These are phyloP conservation scores for Drosophila limbata DNA, from an alignment of 2,888 invertebrate genomes.

Conservation along the genomic window DNA sequence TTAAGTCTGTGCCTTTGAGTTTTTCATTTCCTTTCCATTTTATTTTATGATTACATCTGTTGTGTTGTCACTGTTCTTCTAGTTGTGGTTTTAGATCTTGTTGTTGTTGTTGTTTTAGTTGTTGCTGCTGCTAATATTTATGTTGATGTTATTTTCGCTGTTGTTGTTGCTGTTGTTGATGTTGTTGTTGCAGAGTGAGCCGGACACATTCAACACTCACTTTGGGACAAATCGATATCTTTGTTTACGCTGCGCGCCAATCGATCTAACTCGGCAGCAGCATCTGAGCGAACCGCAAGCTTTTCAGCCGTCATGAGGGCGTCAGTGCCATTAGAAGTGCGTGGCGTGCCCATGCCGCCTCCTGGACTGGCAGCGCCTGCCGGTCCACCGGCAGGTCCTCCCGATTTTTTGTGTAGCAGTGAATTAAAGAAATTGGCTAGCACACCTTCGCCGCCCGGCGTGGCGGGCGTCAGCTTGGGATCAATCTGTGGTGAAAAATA, in stretches of 20 bases:
- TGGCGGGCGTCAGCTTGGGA: constrained; percentile 90
- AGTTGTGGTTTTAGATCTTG: neutral
- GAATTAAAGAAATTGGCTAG: constrained; percentile 99
- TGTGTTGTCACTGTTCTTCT: neutral
- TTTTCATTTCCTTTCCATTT: neutral
- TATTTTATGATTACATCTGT: neutral
- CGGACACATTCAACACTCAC: constrained; percentile 82
- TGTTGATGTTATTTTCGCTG: constrained; percentile 1
- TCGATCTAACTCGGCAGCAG: constrained; percentile 96
- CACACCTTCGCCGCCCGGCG: constrained; percentile 95
- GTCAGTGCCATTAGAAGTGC: constrained; percentile 83
- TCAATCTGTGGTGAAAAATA: constrained; percentile 87
- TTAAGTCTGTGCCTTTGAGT: constrained; percentile 21
- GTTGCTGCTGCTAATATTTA: constrained; percentile 9
- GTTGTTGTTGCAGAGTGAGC: constrained; percentile 19
- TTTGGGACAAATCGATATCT: constrained; percentile 85
- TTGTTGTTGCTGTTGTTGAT: constrained; percentile 13
- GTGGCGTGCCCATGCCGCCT: constrained; percentile 85
- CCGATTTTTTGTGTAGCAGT: constrained; percentile 96
- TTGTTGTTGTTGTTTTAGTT: constrained; percentile 6
- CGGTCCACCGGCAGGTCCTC: constrained; percentile 87
- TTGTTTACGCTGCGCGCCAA: constrained; percentile 89
- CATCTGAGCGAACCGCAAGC: constrained; percentile 93
- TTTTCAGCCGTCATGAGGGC: constrained; percentile 87
- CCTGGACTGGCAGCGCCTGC: constrained; percentile 76